Conservation (phyloP, 2,113 vertebrate species). For the Otolemur garnettii region DNA sequence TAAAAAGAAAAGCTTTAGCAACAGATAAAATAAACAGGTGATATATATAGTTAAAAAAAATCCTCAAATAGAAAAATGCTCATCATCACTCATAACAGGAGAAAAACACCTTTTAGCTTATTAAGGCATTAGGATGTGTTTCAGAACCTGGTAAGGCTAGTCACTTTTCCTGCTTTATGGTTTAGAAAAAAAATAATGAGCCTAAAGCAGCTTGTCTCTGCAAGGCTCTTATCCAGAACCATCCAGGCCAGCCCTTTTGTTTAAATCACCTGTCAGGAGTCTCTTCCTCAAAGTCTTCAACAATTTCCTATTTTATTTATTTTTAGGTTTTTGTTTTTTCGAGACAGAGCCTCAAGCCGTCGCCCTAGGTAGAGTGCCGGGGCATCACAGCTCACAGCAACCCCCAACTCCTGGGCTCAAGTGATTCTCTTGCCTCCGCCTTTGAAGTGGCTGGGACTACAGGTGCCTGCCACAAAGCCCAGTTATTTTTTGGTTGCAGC, state of each 20-base stretch:
- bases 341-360: no score
- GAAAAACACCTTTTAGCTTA: neutral
- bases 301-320: neutral
- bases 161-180: neutral
- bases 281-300: neutral
- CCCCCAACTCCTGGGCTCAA: no score
- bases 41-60: neutral
- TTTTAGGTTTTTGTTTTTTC: no score
- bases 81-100: neutral
- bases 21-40: neutral
- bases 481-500: no score
- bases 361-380: no score
- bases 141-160: neutral
- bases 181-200: neutral
- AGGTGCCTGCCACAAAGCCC: no score
- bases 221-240: neutral
- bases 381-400: no score
- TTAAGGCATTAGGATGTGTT: neutral
- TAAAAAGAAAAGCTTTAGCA: neutral
- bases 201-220: neutral
- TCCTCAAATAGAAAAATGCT: neutral
- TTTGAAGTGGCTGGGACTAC: no score
- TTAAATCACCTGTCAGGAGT: neutral
- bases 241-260: neutral
- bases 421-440: no score